Evolutionary conservation across 2,888 invertebrate species (phyloP).

Genomic region (Agrochola circellaris): DNA sequence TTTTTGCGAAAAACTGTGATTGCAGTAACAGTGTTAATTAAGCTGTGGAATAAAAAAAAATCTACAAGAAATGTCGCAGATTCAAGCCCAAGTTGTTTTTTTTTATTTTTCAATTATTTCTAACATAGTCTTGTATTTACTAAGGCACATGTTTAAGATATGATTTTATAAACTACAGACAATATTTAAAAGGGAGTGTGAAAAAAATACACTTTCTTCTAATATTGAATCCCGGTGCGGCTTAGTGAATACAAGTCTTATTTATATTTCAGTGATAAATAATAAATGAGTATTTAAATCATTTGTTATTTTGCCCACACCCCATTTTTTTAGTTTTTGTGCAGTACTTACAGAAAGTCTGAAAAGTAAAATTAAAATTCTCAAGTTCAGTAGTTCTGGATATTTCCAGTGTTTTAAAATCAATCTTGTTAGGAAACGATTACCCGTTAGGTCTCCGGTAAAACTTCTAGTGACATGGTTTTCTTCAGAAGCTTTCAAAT

Average conservation of each 20-base stretch:
- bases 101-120: slow-evolving; percentile 65
- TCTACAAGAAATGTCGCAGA: slow-evolving; percentile 21
- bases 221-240: neutral
- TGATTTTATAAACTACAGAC: neutral
- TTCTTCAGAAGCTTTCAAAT: slow-evolving; percentile 83
- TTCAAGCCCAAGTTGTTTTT: slow-evolving; percentile 42
- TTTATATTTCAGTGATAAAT: slow-evolving; percentile 36
- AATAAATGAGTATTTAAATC: slow-evolving; percentile 55
- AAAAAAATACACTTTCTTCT: neutral
- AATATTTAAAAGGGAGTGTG: neutral
- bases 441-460: slow-evolving; percentile 52
- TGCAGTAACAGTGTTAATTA: neutral
- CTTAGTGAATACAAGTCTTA: slow-evolving; percentile 51
- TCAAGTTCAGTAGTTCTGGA: slow-evolving; percentile 36
- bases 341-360: slow-evolving; percentile 52
- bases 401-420: slow-evolving; percentile 43
- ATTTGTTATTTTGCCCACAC: slow-evolving; percentile 51
- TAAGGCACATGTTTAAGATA: slow-evolving; percentile 20
- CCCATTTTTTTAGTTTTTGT: slow-evolving; percentile 36
- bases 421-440: slow-evolving; percentile 53
- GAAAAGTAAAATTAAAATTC: slow-evolving; percentile 41
- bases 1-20: slow-evolving; percentile 36
- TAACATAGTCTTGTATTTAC: slow-evolving; percentile 55
- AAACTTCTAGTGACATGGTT: slow-evolving; percentile 76
- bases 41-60: neutral